phyloP scores from a whole-genome alignment of 2,888 invertebrate species.

The Druceiella hillmani region DNA sequence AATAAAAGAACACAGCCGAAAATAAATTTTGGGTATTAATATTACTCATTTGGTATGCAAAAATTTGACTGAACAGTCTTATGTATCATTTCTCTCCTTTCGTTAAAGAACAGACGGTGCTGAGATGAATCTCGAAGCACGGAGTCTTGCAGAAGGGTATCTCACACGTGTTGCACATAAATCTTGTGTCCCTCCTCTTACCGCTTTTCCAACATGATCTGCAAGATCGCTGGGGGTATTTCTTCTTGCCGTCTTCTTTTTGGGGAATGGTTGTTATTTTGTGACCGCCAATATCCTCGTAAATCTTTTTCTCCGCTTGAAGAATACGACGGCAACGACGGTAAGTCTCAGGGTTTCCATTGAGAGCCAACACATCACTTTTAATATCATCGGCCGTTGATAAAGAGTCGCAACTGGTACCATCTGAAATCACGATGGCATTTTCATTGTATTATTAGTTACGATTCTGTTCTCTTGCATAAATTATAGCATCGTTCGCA shows the following conservation, averaged over 20 bases:
- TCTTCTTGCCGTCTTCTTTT: conserved; percentile 51
- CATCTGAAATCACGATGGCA: conserved; percentile 55
- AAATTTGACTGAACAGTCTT: too few relatives aligned
- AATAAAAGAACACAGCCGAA: too few relatives aligned
- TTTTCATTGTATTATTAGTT: conserved; percentile 43
- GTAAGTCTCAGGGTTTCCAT: too few relatives aligned
- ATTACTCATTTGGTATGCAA: too few relatives aligned
- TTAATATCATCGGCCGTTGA: conserved; percentile 43
- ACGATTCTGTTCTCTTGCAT: too few relatives aligned
- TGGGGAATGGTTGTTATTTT: conserved; percentile 49
- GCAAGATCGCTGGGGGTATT: conserved; percentile 50
- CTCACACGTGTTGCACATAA: conserved; percentile 48
- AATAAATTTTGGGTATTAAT: too few relatives aligned
- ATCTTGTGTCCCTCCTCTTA: conserved; percentile 44
- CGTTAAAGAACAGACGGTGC: too few relatives aligned
- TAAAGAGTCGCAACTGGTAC: conserved; percentile 44
- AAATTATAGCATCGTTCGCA: too few relatives aligned
- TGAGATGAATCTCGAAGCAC: conserved; percentile 47
- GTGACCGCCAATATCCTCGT: conserved; percentile 37
- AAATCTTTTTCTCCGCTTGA: conserved; percentile 34
- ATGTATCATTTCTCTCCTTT: conserved; percentile 2
- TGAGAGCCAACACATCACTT: too few relatives aligned
- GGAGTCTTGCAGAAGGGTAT: conserved; percentile 48
- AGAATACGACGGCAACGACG: conserved; percentile 35
- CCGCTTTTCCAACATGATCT: conserved; percentile 49